A percentile compares a stretch with the other conserved stretches of the same genome.
Conservation (phyloP, 2,113 vertebrate genomes). For the Lophochroa leadbeateri region DNA sequence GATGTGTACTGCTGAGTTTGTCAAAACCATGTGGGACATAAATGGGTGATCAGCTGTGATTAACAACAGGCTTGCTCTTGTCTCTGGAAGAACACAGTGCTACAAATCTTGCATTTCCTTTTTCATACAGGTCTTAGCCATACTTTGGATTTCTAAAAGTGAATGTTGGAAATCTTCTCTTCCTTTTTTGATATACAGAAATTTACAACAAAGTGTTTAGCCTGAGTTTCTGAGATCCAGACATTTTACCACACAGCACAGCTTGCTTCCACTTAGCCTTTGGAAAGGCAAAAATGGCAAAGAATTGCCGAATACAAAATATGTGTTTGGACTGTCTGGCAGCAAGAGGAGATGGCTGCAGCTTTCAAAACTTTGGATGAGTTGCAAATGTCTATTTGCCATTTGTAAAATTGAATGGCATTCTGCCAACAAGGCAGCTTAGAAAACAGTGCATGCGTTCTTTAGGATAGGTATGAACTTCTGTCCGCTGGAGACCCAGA, state of each 20-base stretch:
- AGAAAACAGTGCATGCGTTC: not conserved
- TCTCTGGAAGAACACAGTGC: not conserved
- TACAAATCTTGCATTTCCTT: not conserved
- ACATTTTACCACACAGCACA: not conserved
- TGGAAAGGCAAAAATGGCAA: not conserved
- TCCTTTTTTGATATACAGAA: not conserved
- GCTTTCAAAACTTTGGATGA: not conserved
- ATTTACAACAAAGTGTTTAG: not conserved
- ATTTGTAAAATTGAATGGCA: not conserved
- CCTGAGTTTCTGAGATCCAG: not conserved
- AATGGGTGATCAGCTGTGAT: not conserved
- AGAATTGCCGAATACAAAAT: not conserved
- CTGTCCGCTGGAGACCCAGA: not conserved
- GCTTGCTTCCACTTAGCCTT: not conserved
- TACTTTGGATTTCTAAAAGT: not conserved
- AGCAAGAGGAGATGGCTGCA: fast-evolving
- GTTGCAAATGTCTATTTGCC: not conserved
- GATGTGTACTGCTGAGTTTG: not conserved
- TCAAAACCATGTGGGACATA: not conserved
- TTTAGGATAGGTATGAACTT: not conserved
- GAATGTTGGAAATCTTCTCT: not conserved
- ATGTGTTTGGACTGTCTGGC: fast-evolving
- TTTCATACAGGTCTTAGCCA: not conserved
- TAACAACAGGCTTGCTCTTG: not conserved
- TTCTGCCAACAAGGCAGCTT: not conserved